Conservation (phyloP, 2,797 vertebrate genomes). For the Todus mexicanus region DNA sequence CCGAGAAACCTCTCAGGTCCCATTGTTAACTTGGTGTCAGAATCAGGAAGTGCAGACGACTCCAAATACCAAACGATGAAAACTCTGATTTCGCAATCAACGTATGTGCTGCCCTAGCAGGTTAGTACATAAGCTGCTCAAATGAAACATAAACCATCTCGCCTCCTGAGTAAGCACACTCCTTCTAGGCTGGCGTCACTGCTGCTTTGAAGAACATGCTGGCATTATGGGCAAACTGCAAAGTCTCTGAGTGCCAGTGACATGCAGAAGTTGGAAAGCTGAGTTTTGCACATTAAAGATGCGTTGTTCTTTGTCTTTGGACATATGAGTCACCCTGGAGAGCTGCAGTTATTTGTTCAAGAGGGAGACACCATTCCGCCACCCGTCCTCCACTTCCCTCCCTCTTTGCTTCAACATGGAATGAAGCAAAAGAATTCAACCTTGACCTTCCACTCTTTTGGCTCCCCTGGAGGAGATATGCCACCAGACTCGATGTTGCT, state of each 20-base stretch:
- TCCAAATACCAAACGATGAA: background rate
- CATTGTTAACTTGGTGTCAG: background rate
- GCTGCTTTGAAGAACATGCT: background rate
- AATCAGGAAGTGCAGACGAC: background rate
- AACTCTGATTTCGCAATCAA: background rate
- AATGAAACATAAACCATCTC: background rate
- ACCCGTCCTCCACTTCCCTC: background rate
- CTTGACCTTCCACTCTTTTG: background rate
- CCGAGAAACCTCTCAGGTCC: background rate
- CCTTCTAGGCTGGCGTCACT: background rate
- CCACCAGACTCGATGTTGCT: background rate
- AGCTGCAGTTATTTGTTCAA: background rate
- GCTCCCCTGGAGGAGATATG: background rate
- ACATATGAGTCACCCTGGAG: background rate
- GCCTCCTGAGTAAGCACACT: background rate
- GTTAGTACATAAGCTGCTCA: background rate
- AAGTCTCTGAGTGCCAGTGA: background rate
- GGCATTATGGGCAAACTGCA: background rate
- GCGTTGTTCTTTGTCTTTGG: background rate
- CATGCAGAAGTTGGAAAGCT: background rate
- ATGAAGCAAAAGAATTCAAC: background rate
- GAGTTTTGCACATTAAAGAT: background rate
- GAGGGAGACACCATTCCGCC: background rate
- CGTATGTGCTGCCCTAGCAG: background rate
- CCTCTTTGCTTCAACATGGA: background rate